Evolutionary conservation across 2,113 vertebrate genomes (phyloP).

Genomic region (Psettodes erumei): DNA sequence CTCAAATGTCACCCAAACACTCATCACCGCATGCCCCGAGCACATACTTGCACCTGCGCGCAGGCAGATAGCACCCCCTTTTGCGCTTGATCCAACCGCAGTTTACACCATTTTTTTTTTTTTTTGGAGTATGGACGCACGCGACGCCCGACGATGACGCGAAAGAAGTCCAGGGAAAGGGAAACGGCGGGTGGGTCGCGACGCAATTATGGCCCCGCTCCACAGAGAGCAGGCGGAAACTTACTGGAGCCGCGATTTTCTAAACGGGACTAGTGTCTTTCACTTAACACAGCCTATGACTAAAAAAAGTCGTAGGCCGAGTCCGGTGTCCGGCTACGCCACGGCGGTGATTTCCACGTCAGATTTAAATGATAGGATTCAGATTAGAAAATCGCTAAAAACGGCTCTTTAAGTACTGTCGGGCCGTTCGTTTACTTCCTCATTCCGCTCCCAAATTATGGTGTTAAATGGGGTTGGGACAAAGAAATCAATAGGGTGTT

Average conservation of each 20-base stretch:
- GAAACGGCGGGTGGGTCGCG: not conserved
- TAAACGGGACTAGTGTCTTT: not conserved
- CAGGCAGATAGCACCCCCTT: conserved; percentile 12
- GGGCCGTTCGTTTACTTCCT: conserved; percentile 49
- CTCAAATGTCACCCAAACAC: conserved; percentile 55
- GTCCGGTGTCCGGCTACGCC: not conserved
- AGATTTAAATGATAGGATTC: conserved; percentile 37
- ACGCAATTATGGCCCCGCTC: not conserved
- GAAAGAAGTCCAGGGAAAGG: no score
- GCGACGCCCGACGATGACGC: not conserved
- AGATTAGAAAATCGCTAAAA: conserved; percentile 56
- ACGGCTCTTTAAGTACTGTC: conserved; percentile 45
- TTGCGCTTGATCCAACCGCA: not conserved
- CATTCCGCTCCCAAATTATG: conserved; percentile 53
- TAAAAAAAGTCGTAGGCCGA: not conserved
- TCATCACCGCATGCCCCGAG: conserved; percentile 43
- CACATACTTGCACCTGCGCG: conserved; percentile 36
- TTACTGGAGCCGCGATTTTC: not conserved
- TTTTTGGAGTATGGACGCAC: conserved; percentile 16
- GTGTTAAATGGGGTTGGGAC: conserved; percentile 49
- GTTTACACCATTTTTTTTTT: no score
- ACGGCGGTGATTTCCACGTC: conserved; percentile 8
- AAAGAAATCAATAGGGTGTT: conserved; percentile 62
- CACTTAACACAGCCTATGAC: not conserved
- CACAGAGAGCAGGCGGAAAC: not conserved